These are phyloP conservation scores for Sipha flava DNA, from an alignment of 1,140 invertebrate species.

Conservation along the genomic window DNA sequence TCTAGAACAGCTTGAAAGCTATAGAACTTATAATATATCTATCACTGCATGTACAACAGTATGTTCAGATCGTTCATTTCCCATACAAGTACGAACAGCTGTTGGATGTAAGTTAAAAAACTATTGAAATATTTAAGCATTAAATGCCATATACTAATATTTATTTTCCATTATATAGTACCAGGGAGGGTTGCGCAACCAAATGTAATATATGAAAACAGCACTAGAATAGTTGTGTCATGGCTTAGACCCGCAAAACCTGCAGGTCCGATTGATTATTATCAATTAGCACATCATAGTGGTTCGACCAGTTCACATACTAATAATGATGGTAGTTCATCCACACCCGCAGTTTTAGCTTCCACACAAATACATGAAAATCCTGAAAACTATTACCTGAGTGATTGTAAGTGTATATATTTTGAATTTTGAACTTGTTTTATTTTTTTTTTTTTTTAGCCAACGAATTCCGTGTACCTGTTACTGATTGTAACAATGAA, in stretches of 20 bases:
- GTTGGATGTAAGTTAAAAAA: neutral
- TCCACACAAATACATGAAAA: neutral
- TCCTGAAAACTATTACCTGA: neutral
- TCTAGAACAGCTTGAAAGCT: slow-evolving; percentile 43
- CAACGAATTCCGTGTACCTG: neutral
- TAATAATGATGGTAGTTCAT: neutral
- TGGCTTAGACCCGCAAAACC: neutral
- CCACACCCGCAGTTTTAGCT: neutral
- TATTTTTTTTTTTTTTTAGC: neutral
- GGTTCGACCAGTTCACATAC: neutral
- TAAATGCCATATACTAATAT: neutral
- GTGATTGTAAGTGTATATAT: neutral
- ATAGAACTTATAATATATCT: slow-evolving; percentile 56
- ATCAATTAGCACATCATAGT: neutral
- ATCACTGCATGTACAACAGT: slow-evolving; percentile 62
- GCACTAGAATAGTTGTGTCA: neutral
- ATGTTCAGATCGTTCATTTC: slow-evolving; percentile 49
- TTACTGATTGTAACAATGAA: neutral
- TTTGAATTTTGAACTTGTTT: neutral
- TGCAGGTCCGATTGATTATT: neutral
- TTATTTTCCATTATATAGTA: neutral
- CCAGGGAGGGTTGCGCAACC: neutral
- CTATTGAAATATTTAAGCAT: neutral
- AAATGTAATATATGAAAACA: neutral
- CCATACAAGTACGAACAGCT: slow-evolving; percentile 38